These are phyloP conservation scores for Megaustenia siamemsis DNA, from an alignment of 2,888 invertebrate species.

Conservation along the genomic window DNA sequence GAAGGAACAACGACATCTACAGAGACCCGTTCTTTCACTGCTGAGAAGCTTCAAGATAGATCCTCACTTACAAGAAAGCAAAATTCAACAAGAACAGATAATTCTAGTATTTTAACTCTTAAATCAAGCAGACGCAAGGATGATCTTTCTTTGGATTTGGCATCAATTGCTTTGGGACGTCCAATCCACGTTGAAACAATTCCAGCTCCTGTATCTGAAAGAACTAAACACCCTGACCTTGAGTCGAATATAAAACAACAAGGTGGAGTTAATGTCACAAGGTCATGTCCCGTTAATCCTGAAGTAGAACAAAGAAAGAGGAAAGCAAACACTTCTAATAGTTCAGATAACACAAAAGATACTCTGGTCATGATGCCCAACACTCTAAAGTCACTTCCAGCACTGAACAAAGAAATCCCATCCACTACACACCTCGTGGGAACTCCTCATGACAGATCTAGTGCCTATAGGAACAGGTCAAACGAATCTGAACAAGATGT, in stretches of 20 bases:
- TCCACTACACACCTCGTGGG: too few relatives aligned
- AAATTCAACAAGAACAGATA: background rate
- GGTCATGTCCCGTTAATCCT: background rate
- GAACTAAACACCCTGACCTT: background rate
- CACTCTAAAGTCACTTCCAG: background rate
- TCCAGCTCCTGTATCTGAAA: background rate
- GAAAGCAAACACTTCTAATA: background rate
- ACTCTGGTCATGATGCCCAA: background rate
- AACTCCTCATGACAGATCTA: too few relatives aligned
- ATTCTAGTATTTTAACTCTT: slow-evolving; percentile 22
- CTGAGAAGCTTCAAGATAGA: background rate
- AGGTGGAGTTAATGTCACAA: too few relatives aligned
- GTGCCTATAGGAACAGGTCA: too few relatives aligned
- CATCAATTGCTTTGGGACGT: slow-evolving; percentile 37
- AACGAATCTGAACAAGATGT: too few relatives aligned
- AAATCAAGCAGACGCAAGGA: slow-evolving; percentile 37
- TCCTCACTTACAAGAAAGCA: background rate
- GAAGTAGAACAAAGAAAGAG: background rate
- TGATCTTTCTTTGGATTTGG: slow-evolving; percentile 31
- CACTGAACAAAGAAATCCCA: too few relatives aligned
- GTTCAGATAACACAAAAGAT: background rate
- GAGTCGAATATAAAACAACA: background rate
- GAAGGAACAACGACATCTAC: background rate
- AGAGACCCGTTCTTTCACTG: background rate
- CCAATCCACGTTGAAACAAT: slow-evolving; percentile 26